Evolutionary conservation across 2,888 invertebrate species (phyloP).

Genomic region (Cantharis rufa): DNA sequence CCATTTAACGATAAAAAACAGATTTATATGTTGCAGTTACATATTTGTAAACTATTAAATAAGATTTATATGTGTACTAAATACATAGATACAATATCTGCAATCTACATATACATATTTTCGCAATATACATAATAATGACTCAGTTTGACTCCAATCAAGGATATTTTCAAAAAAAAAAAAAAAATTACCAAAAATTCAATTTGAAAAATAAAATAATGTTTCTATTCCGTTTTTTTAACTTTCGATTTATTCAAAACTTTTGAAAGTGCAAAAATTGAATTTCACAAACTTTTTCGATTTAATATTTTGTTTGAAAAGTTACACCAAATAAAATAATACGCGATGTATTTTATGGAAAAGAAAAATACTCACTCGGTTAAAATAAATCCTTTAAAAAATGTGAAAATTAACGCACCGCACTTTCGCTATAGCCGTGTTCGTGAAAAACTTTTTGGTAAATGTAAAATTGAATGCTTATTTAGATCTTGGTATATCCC

Average conservation of each 20-base stretch:
- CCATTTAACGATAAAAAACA: background rate
- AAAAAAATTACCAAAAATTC: background rate
- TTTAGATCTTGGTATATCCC: constrained; percentile 19
- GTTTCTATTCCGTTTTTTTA: background rate
- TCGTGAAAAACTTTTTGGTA: background rate
- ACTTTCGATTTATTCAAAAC: background rate
- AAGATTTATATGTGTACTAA: background rate
- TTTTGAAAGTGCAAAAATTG: background rate
- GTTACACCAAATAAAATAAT: background rate
- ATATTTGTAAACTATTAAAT: background rate
- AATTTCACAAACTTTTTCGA: background rate
- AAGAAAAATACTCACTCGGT: background rate
- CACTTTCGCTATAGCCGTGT: background rate
- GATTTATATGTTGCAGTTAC: background rate
- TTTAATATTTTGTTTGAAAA: background rate
- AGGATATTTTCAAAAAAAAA: background rate
- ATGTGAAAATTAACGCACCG: background rate
- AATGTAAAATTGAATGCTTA: constrained; percentile 6
- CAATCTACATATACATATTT: background rate
- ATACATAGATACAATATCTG: background rate
- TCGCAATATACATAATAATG: background rate
- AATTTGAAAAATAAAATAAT: background rate
- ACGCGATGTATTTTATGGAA: background rate
- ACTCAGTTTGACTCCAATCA: background rate
- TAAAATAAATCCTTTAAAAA: background rate